Base-by-base conservation (phyloP, 2,113 vertebrate genomes). In the Pyrgilauda ruficollis region DNA sequence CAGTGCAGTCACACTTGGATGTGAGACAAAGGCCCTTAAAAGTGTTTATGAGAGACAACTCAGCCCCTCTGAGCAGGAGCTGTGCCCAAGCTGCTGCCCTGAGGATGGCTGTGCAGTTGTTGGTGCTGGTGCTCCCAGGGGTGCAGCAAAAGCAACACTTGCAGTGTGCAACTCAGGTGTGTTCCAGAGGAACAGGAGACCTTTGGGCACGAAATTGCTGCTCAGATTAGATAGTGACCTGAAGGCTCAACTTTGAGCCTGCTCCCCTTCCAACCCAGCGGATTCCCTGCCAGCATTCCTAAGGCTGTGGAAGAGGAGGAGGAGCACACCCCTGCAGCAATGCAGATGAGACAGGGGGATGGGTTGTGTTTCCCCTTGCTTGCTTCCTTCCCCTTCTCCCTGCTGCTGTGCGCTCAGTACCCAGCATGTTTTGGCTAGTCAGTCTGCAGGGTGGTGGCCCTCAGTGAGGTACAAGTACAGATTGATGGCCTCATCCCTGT, bases 271-370 rank as follows among this genome's bases (percentile, higher is more conserved):
- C 52, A 70, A 44, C 61, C 30, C 35, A 63, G 35, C 64, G 28
- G 47, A 68, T 76, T 90, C 27, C 22, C 63, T 89, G 84, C 37
- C 69, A 82, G 53, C 69, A 53, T 56, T 69, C 26, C 53, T 1
- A 2, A 81, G 90, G 66, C 69, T 75, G 52, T 7, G 2, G 46
- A 26, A 35, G 49, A 75, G 52, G 80, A 86, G 73, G 69, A 78
- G n/a, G 12, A 63, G 52, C 1, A 0, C 61, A 63, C 3, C 31
- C 56, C 47, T 0, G 0, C 62, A 3, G 2, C 0, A 0, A 19
- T 74, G 44, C 37, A 13, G 33, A 84, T 47, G 41, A 91, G 63
- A 23, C 30, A 20, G 53, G 44, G 66, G 31, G 37, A 82, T 18
- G 39, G 13, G 21, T 46, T 90, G 66, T 7, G 2, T n/a, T 94